Conservation (phyloP, 2,113 vertebrate genomes). For the Ochotona princeps region DNA sequence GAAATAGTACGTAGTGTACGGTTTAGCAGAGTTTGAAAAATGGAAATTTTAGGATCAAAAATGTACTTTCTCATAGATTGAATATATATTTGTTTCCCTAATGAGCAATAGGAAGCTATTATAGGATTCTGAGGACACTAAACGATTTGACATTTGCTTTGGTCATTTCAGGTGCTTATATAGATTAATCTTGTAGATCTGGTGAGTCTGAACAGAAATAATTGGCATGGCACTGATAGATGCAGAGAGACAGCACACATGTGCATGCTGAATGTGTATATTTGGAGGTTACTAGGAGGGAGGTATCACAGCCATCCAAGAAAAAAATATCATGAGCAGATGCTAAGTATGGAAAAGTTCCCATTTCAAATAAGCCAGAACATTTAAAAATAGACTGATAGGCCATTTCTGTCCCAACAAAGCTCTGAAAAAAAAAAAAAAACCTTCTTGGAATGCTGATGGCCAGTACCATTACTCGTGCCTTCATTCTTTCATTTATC, state of each 20-base stretch:
- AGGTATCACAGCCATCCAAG: slow-evolving; percentile 52
- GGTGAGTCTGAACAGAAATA: background rate
- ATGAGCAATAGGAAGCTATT: background rate
- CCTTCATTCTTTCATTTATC: slow-evolving; percentile 6
- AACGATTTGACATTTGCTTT: background rate
- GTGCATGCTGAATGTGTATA: slow-evolving; percentile 18
- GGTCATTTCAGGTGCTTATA: background rate
- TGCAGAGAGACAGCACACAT: background rate
- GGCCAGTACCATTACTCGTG: background rate
- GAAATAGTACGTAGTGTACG: background rate
- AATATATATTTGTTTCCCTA: background rate
- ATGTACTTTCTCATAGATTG: background rate
- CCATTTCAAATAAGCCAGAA: slow-evolving; percentile 64
- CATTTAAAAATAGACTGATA: slow-evolving; percentile 71
- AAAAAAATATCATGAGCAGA: slow-evolving; percentile 65
- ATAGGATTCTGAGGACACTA: background rate
- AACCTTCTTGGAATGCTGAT: slow-evolving; percentile 49
- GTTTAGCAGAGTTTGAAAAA: background rate
- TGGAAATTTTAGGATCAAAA: background rate
- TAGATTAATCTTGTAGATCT: background rate
- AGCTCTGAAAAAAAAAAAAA: slow-evolving; percentile 48
- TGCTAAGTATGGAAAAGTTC: slow-evolving; percentile 69
- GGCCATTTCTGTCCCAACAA: slow-evolving; percentile 46
- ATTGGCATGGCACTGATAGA: background rate
- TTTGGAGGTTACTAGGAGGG: background rate